phyloP scores from a whole-genome alignment of 2,113 vertebrate genomes.

The Notiomystis cincta region DNA sequence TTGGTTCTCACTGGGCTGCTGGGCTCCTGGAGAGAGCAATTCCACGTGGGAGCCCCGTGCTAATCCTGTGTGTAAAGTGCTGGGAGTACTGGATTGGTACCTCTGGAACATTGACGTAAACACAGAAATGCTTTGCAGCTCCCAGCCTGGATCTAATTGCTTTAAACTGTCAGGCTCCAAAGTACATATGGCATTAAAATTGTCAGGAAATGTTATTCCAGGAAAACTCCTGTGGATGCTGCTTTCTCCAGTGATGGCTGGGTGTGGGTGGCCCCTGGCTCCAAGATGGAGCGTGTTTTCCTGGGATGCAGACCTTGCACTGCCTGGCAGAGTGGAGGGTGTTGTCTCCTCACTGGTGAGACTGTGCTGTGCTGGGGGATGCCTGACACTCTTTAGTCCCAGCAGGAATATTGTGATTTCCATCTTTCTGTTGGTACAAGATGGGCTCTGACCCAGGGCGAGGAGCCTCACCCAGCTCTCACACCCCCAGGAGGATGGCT shows the following conservation, averaged over 20 bases:
- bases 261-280: background rate
- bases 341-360: background rate
- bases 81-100: background rate
- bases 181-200: background rate
- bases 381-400: background rate
- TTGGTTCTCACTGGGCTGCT: fast-evolving
- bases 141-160: background rate
- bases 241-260: background rate
- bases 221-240: background rate
- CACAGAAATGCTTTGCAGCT: background rate
- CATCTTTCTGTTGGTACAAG: fast-evolving
- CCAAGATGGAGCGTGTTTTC: background rate
- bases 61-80: background rate
- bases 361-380: background rate
- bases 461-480: background rate
- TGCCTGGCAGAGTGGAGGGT: background rate
- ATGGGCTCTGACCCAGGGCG: background rate
- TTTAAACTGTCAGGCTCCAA: background rate
- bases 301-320: background rate
- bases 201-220: background rate
- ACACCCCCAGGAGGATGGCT: background rate
- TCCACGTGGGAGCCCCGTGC: background rate
- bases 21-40: background rate
- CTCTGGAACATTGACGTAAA: background rate
- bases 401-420: background rate